A percentile compares a stretch with the other conserved stretches of the same genome.
phyloP scores from a whole-genome alignment of 2,888 invertebrate genomes.

The Caenorhabditis becei region DNA sequence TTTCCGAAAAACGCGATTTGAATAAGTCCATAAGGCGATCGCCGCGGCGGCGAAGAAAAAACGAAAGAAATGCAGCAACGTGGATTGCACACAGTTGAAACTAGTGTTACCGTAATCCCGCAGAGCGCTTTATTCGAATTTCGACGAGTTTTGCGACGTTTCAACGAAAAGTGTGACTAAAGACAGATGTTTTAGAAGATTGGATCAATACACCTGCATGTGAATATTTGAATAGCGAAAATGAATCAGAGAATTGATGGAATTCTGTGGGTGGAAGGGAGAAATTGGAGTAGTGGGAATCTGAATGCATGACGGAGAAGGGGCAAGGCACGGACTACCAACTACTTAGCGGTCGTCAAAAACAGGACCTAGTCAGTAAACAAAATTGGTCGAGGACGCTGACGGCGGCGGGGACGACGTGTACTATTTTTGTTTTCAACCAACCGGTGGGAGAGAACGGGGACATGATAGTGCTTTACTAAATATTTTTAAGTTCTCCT shows the following conservation, averaged over 20 bases:
- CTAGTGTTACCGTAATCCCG: too few relatives aligned
- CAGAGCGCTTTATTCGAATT: too few relatives aligned
- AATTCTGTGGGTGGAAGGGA: neutral
- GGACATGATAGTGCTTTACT: conserved; percentile 26
- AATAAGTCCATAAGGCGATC: too few relatives aligned
- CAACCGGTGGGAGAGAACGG: neutral
- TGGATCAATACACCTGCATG: neutral
- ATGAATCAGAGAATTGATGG: neutral
- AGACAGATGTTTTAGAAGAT: neutral
- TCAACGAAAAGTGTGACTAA: too few relatives aligned
- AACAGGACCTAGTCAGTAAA: conserved; percentile 37
- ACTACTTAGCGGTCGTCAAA: conserved; percentile 22
- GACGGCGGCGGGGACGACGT: conserved; percentile 15
- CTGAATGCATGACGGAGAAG: conserved; percentile 7
- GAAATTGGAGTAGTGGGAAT: neutral
- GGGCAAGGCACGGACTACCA: conserved; percentile 14
- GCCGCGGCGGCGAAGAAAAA: too few relatives aligned
- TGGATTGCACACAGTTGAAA: too few relatives aligned
- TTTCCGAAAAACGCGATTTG: too few relatives aligned
- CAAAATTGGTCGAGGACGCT: conserved; percentile 15
- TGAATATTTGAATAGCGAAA: neutral
- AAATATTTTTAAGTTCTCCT: conserved; percentile 13
- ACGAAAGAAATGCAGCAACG: too few relatives aligned
- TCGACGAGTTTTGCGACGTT: too few relatives aligned
- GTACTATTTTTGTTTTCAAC: conserved; percentile 50